Evolutionary conservation across 2,797 vertebrate species (phyloP).

Genomic region (Ctenosaura bakeri): DNA sequence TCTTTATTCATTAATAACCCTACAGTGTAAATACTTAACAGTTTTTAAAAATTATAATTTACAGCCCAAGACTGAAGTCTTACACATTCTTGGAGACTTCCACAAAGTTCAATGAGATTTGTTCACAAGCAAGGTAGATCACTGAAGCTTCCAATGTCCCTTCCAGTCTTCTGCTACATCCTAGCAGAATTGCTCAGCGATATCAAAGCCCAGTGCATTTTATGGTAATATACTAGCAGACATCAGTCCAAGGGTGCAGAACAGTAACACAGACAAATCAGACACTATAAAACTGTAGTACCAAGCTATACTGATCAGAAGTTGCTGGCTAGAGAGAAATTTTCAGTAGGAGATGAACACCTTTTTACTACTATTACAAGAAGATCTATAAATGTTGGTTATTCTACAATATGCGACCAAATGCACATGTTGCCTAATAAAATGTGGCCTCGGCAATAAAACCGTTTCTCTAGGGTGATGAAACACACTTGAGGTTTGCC

Average conservation of each 20-base stretch:
- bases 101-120: not conserved
- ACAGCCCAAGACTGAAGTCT: not conserved
- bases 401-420: not conserved
- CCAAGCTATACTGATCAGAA: not conserved
- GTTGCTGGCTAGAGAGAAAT: not conserved
- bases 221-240: not conserved
- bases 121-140: not conserved
- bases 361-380: conserved; percentile 31
- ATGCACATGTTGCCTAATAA: conserved; percentile 59
- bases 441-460: conserved; percentile 33
- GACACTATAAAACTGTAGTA: not conserved
- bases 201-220: not conserved
- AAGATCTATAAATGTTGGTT: conserved; percentile 2
- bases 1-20: not conserved
- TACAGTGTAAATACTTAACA: not conserved
- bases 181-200: not conserved
- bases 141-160: not conserved
- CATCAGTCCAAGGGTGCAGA: not conserved
- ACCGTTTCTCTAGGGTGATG: conserved; percentile 11
- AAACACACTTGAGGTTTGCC: conserved; percentile 10
- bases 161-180: not conserved
- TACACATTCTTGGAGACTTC: not conserved
- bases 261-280: not conserved
- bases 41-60: not conserved
- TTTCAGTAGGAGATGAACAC: conserved; percentile 10